Evolutionary conservation across 2,797 vertebrate genomes (phyloP).

Genomic region (Pyrocephalus nanus): DNA sequence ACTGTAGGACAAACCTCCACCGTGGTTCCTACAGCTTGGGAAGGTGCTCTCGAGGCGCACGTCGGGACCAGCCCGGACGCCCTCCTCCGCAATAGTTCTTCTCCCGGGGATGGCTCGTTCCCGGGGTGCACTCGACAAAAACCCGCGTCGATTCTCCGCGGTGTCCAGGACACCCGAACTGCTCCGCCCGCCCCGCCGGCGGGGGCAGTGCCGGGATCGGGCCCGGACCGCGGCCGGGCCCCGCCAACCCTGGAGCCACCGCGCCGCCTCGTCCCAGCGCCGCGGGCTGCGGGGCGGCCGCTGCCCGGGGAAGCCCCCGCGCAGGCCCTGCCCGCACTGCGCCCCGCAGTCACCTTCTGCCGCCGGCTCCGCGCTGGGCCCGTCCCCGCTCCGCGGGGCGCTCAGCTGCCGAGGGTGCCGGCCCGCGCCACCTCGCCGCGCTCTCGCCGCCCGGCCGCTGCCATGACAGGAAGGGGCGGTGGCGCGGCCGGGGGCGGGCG

Average conservation of each 20-base stretch:
- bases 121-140: rapidly evolving
- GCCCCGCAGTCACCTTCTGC: neutral
- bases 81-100: rapidly evolving
- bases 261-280: neutral
- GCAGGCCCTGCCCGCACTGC: neutral
- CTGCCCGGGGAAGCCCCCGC: neutral
- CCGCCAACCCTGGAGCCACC: neutral
- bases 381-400: neutral
- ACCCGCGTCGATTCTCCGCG: neutral
- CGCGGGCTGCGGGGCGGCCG: neutral
- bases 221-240: neutral
- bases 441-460: neutral
- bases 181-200: neutral
- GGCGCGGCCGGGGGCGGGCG: neutral
- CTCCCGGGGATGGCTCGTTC: neutral
- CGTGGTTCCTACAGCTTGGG: neutral
- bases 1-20: rapidly evolving
- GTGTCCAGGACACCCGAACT: neutral
- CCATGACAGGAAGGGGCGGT: slow-evolving; percentile 33
- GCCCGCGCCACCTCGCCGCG: neutral
- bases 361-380: neutral
- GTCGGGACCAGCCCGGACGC: neutral
- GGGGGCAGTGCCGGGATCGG: rapidly evolving
- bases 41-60: neutral
- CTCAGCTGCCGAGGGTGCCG: neutral